phyloP scores from a whole-genome alignment of 2,797 vertebrate species.

The Poeciliopsis turneri region DNA sequence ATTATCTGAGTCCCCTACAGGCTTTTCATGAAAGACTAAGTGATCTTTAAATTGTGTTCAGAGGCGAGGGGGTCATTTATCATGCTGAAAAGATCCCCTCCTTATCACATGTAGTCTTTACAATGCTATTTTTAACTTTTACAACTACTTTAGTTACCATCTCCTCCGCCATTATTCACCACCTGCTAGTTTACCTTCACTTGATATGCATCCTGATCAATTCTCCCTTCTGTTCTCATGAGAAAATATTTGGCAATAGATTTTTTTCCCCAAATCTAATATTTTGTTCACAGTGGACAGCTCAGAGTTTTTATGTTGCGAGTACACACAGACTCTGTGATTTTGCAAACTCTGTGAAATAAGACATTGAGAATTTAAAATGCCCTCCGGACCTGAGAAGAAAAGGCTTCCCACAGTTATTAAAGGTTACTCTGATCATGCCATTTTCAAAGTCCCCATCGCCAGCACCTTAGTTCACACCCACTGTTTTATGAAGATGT shows the following conservation, averaged over 20 bases:
- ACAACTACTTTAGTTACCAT: constrained; percentile 46
- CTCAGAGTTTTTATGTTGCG: constrained; percentile 40
- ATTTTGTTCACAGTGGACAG: constrained; percentile 31
- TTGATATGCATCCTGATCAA: constrained; percentile 16
- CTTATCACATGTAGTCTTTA: constrained; percentile 24
- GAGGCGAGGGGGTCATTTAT: constrained; percentile 57
- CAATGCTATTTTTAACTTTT: constrained; percentile 64
- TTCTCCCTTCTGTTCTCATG: constrained; percentile 4
- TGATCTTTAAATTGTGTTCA: constrained; percentile 64
- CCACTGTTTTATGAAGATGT: constrained; percentile 62
- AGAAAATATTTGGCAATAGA: constrained; percentile 20
- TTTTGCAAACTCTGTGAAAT: constrained; percentile 68
- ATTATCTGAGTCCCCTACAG: constrained; percentile 48
- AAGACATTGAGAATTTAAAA: constrained; percentile 38
- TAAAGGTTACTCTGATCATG: constrained; percentile 66
- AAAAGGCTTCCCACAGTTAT: constrained; percentile 38
- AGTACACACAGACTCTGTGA: constrained; percentile 51
- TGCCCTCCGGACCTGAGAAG: constrained; percentile 29
- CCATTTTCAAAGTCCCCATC: constrained; percentile 33
- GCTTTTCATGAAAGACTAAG: constrained; percentile 52
- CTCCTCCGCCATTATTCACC: constrained; percentile 28
- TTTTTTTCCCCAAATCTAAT: constrained; percentile 8
- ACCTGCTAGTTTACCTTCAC: constrained; percentile 22
- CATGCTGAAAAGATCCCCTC: constrained; percentile 49
- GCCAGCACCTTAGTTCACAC: constrained; percentile 16